Base-by-base conservation (phyloP, 2,113 vertebrate genomes). In the Clupea harengus region DNA sequence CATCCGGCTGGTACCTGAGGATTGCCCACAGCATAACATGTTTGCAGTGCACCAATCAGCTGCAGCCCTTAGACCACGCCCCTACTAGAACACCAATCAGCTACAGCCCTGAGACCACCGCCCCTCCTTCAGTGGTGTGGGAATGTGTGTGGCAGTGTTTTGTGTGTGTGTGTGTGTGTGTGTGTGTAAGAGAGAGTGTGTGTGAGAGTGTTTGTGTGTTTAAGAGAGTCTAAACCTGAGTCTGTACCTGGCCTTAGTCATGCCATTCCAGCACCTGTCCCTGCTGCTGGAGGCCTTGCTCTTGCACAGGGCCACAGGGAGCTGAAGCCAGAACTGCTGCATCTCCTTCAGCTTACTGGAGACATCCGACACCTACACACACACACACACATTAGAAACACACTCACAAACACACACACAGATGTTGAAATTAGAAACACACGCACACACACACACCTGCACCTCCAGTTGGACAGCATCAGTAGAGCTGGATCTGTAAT, bases 241-340 rank as follows among this genome's bases (percentile, higher is more conserved):
- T 93, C 88, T 92, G n/a, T n/a, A 98, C 97, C 96, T 97, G 91
- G 94, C 95, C 93, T 93, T 97, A 85, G 94, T 93, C 84, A 97
- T 95, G 82, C 97, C 97, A 0, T 99, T 99, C 97, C 97, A 99
- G 89, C 97, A 99, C 88, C 94, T 96, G 82, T 98, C 97, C 0
- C 97, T 96, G 0, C 88, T 92, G 0, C 82, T 83, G 0, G 92
- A 13, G 80, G 97, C 50, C 91, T 93, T 97, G 88, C 95, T 95
- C 4, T 91, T 95, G 91, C 97, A 99, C 22, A 99, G 93, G 0
- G 89, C 93, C 18, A 94, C 52, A 0, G 97, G 97, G 5, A 99
- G 95, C 88, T 96, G 92, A 88, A 96, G 87, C 97, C 97, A 99
- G 92, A 97, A 97, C 60, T 96, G 96, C 89, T 95, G 95, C 88